Evolutionary conservation across 2,113 vertebrate species (phyloP).

Genomic region (Forbesichthys agassizii): DNA sequence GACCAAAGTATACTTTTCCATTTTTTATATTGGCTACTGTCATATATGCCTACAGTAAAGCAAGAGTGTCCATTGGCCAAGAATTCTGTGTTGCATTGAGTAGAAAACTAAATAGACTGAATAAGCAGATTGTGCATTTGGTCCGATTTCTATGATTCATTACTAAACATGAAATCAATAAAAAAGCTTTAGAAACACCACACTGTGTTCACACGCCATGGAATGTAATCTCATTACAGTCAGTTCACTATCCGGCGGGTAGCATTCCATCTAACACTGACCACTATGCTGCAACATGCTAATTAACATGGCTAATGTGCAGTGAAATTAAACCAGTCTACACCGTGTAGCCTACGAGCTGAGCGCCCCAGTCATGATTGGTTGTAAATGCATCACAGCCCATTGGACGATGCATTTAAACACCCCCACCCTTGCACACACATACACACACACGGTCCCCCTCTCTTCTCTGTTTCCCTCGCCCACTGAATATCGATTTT

Average conservation of each 20-base stretch:
- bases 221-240: slow-evolving; percentile 4
- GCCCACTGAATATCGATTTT: slow-evolving; percentile 16
- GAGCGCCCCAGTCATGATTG: slow-evolving; percentile 13
- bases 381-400: slow-evolving; percentile 20
- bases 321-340: slow-evolving; percentile 2
- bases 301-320: slow-evolving; percentile 23
- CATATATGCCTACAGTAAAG: neutral
- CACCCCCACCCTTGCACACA: slow-evolving; percentile 1
- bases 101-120: neutral
- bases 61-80: neutral
- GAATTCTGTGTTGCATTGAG: neutral
- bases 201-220: neutral
- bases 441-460: neutral
- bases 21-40: neutral
- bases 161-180: slow-evolving; percentile 16
- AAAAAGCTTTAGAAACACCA: neutral
- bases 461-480: neutral
- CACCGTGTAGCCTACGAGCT: neutral
- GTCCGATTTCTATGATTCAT: slow-evolving; percentile 1
- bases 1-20: neutral
- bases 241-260: slow-evolving; percentile 2
- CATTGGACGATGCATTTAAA: slow-evolving; percentile 21
- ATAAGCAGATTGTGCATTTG: neutral
- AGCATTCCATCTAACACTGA: neutral
- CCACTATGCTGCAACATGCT: neutral